A percentile compares a stretch with the other conserved stretches of the same genome.
phyloP scores from a whole-genome alignment of 2,113 vertebrate species.

The Azemiops feae region DNA sequence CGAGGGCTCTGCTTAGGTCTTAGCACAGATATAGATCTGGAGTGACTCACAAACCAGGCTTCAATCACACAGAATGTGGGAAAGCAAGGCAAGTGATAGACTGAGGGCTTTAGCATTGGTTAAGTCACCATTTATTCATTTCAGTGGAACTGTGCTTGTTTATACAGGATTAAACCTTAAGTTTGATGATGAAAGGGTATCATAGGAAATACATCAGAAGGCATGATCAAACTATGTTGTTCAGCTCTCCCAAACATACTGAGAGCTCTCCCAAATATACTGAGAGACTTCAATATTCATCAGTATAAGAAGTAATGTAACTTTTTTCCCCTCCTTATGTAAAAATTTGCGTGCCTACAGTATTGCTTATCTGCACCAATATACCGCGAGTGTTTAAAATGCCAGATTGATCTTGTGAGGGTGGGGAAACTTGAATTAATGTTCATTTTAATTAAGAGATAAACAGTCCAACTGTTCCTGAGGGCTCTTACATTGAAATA shows the following conservation, averaged over 20 bases:
- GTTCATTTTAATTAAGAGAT: neutral
- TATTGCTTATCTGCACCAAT: neutral
- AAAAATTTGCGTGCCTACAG: neutral
- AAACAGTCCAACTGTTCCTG: neutral
- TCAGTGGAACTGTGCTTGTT: neutral
- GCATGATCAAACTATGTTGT: neutral
- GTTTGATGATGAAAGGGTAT: neutral
- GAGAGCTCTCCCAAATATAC: neutral
- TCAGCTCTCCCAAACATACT: neutral
- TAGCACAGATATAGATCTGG: neutral
- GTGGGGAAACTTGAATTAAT: neutral
- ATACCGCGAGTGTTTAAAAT: neutral
- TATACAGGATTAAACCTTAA: neutral
- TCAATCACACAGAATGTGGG: constrained; percentile 9
- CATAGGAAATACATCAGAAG: neutral
- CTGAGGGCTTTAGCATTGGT: neutral
- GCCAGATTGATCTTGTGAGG: neutral
- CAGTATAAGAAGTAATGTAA: neutral
- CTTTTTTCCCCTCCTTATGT: neutral
- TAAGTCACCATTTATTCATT: constrained; percentile 12
- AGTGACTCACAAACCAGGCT: constrained; percentile 49
- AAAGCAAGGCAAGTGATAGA: neutral
- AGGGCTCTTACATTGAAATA: neutral
- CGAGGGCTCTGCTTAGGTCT: neutral
- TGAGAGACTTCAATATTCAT: neutral